Evolutionary conservation across 2,888 invertebrate species (phyloP), one percentile per base, ranked within the genome.

Genomic region (Latrodectus elegans): DNA sequence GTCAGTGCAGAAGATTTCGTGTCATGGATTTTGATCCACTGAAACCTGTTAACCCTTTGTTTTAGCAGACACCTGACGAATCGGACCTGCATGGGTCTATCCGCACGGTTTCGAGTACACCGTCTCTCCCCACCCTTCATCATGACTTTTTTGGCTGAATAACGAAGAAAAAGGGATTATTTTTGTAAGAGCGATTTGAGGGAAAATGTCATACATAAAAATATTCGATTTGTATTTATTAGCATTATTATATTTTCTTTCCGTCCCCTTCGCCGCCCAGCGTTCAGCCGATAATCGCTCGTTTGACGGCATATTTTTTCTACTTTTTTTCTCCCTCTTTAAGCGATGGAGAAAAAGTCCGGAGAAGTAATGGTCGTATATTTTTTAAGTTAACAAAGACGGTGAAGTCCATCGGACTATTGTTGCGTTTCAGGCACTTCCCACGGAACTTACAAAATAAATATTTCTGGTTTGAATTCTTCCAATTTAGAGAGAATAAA

Each of bases 321-420:
- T 76, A 52, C 8, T n/a, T 60, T 80, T 38, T 60, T 53, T 65
- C 38, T 75, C 8, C 51, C 67, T 81, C 74, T 82, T 82, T 72
- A 75, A 82, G 70, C 60, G 75, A 53, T 70, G 70, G 55, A 78
- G 67, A 49, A 52, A 17, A 65, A 64, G 15, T 11, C 71, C 17
- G 55, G 51, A 38, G 71, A 65, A 72, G 77, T 84, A 84, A 84
- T 84, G 64, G 84, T 71, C 84, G 71, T 38, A 77, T 77, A 84
- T 84, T 84, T 84, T 84, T 77, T 67, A 87, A 73, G 81, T 87
- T 77, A 87, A 87, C 86, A 87, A 87, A 81, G 81, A 67, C 10
- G 53, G 64, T 38, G 72, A 53, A 55, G 49, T 26, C 77, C 51
- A 51, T n/a, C 10, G 70, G 52, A 74, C 86, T 77, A 87, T 87